Evolutionary conservation across 2,797 vertebrate species (phyloP), one percentile per base, ranked within the genome.

Genomic region (Poecilia gillii): DNA sequence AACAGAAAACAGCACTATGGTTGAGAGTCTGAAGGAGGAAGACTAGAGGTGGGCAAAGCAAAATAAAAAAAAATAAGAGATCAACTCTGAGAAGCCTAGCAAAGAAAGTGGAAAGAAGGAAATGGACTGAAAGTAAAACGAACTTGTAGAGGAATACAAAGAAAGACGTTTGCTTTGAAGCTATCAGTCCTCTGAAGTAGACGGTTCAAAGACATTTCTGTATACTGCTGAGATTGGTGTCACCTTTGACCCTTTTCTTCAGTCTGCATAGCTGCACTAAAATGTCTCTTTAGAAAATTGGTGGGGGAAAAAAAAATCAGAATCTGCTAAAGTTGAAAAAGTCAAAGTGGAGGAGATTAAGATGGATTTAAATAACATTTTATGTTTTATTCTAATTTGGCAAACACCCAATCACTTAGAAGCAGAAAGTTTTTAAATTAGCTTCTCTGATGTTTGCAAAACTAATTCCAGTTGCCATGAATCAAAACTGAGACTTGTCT

Each of bases 121-220:
- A 86, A 79, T 70, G 46, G 45, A 89, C 84, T 76, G 77, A 83
- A 77, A 81, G 62, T 79, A 81, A 88, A 85, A 85, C 81, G 8
- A 87, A 80, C 66, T 33, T 79, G 41, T 59, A 36, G 75, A 79
- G 47, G 23, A 73, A 31, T 16, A 18, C 59, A 83, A 71, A n/a
- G 41, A 68, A 43, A 74, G 72, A 73, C 68, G 57, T 76, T 85
- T 49, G 74, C 75, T 90, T 82, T 87, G 81, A 87, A 82, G 80
- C 80, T 84, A 66, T 72, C 71, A 76, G 75, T 86, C 80, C 66
- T 79, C 45, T 66, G 25, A 84, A 71, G 66, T 77, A 87, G 64
- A 84, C 46, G 55, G 43, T 73, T 79, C 76, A 71, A 49, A 83
- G 76, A 68, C 59, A 70, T 74, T 53, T 59, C 41, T 41, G 45